These are phyloP conservation scores for Ciconia maguari DNA, from an alignment of 2,113 vertebrate genomes.

Conservation along the genomic window DNA sequence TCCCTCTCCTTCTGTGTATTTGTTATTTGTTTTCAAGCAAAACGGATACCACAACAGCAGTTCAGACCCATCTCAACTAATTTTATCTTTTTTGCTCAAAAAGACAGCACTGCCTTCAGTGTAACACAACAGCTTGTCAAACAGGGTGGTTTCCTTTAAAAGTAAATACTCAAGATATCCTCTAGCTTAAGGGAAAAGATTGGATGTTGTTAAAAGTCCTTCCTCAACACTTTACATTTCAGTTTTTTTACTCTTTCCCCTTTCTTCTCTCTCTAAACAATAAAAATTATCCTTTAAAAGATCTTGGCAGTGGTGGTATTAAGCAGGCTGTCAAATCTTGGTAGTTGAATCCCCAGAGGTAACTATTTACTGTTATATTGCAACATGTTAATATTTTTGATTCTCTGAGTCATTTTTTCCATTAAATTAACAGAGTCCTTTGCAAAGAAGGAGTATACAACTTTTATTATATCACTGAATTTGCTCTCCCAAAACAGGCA, in stretches of 20 bases:
- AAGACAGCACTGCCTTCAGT: slow-evolving; percentile 47
- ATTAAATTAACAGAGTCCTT: neutral
- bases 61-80: slow-evolving; percentile 53
- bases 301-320: neutral
- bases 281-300: neutral
- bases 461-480: neutral
- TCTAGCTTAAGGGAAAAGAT: slow-evolving; percentile 32
- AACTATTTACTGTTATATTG: neutral
- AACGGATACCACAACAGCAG: slow-evolving; percentile 31
- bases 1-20: slow-evolving; percentile 56
- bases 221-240: neutral
- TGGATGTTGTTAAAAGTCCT: neutral
- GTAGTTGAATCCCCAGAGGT: neutral
- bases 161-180: slow-evolving; percentile 48
- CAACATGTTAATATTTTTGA: neutral
- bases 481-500: neutral
- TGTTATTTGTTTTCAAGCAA: slow-evolving; percentile 62
- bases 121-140: slow-evolving; percentile 69
- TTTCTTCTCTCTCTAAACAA: neutral
- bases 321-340: neutral
- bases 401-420: neutral
- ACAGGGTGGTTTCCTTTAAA: slow-evolving; percentile 46
- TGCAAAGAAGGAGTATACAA: neutral
- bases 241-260: neutral
- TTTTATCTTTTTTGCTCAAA: slow-evolving; percentile 53